phyloP scores from a whole-genome alignment of 2,797 vertebrate species.

The Ceryle rudis region DNA sequence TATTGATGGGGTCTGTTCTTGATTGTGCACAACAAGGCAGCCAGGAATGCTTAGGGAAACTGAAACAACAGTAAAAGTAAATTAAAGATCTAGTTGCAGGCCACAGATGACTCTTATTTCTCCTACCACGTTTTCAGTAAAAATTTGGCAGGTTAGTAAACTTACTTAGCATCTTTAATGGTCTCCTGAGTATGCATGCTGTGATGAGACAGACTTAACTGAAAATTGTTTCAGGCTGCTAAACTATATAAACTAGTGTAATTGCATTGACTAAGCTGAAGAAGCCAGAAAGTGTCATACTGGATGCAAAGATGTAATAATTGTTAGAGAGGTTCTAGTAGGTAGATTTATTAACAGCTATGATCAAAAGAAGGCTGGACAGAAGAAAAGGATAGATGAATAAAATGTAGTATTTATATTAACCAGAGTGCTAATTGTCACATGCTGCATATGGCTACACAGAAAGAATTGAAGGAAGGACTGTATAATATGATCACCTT shows the following conservation, averaged over 20 bases:
- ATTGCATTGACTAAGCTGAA: neutral
- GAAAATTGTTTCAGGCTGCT: neutral
- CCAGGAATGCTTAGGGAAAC: constrained; percentile 52
- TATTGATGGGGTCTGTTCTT: constrained; percentile 61
- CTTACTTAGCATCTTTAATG: constrained; percentile 26
- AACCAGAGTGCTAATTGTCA: neutral
- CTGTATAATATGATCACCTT: neutral
- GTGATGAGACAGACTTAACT: neutral
- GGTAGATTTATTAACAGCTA: neutral
- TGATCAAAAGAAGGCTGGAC: neutral
- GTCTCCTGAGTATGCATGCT: neutral
- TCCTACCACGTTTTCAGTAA: constrained; percentile 26
- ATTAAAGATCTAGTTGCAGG: constrained; percentile 42
- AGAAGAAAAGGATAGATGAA: neutral
- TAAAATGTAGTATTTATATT: neutral
- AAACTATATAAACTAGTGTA: neutral
- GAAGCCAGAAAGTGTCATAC: neutral
- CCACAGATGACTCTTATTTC: constrained; percentile 29
- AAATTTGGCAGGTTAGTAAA: constrained; percentile 42
- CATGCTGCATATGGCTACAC: neutral
- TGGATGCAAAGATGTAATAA: neutral
- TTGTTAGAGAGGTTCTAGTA: neutral
- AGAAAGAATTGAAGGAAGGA: neutral
- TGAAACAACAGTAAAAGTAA: constrained; percentile 55
- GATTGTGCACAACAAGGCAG: constrained; percentile 43